phyloP scores from a whole-genome alignment of 2,113 vertebrate species.

The Bolborhynchus lineola region DNA sequence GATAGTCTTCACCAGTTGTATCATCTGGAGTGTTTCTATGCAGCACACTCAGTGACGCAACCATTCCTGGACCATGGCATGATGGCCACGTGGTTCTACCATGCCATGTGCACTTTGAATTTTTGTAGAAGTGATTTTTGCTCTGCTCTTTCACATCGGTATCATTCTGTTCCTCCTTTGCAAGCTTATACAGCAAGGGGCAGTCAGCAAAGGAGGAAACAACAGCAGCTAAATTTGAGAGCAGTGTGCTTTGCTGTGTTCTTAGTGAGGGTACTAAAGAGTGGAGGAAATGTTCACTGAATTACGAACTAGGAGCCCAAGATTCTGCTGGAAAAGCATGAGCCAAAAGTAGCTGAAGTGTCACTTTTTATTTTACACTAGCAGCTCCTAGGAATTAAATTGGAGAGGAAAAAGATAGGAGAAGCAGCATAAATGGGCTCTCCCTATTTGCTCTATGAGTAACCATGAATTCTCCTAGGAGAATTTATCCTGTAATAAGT shows the following conservation, averaged over 20 bases:
- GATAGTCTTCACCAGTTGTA: not conserved
- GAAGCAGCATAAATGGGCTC: not conserved
- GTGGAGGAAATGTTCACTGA: not conserved
- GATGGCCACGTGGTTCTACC: not conserved
- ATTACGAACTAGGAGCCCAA: not conserved
- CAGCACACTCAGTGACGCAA: not conserved
- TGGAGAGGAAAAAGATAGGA: not conserved
- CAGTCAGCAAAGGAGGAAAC: not conserved
- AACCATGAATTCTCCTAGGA: not conserved
- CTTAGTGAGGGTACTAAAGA: not conserved
- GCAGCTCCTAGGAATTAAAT: not conserved
- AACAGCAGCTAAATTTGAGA: not conserved
- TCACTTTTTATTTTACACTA: not conserved
- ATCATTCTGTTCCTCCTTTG: not conserved
- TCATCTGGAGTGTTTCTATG: not conserved
- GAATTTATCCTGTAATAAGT: not conserved
- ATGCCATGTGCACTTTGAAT: not conserved
- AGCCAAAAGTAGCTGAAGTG: not conserved
- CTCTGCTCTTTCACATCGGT: not conserved
- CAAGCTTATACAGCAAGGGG: not conserved
- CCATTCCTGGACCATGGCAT: not conserved
- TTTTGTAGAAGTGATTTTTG: not conserved
- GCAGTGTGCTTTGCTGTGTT: not conserved
- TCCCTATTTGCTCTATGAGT: not conserved
- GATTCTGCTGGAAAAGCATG: not conserved